Base-by-base conservation (phyloP, 2,113 vertebrate species). In the Prolemur simus region DNA sequence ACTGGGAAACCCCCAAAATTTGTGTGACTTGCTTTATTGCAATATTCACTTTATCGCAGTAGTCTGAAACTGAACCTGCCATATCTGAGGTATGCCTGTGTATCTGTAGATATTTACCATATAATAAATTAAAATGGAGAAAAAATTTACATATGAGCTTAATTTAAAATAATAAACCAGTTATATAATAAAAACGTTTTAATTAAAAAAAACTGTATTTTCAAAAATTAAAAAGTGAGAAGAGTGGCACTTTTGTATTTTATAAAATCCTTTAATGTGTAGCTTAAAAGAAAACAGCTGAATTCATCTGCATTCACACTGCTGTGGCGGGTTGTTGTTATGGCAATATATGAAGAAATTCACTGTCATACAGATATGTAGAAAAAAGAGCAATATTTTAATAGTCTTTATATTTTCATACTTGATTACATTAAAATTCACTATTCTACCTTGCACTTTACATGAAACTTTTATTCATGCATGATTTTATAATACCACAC, bases 191-290 rank as follows among this genome's bases (percentile, higher is more conserved):
- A 15, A 92, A 94, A 64, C 8, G 64, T 81, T 73, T 84, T 86
- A 54, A 81, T 92, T 52, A 32, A 90, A 91, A 90, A 78, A 39
- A 81, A 82, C 13, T 39, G 6, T 58, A 81, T 87, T 96, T 95
- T 68, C 54, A 81, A 96, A 96, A 84, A 71, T 29, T 68, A 76
- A 96, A 94, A 87, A 13, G 9, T 89, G 37, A 87, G 60, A 81
- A 86, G 63, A 89, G 20, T 47, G 45, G 20, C 56, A 90, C 18
- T 94, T 8, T 58, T 73, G 42, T 64, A 71, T 71, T 84, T 90
- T 73, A 80, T 3, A 89, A 95, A 93, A 71, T 91, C 20, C 39
- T 52, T 92, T 94, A 92, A 91, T 71, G 47, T 87, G 21, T 47
- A 63, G 47, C 77, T 85, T 96, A 93, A 69, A n/a, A 56, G 39